A percentile compares a stretch with the other conserved stretches of the same genome.
These are phyloP conservation scores for Siniperca chuatsi DNA, from an alignment of 2,113 vertebrate genomes.

Conservation along the genomic window DNA sequence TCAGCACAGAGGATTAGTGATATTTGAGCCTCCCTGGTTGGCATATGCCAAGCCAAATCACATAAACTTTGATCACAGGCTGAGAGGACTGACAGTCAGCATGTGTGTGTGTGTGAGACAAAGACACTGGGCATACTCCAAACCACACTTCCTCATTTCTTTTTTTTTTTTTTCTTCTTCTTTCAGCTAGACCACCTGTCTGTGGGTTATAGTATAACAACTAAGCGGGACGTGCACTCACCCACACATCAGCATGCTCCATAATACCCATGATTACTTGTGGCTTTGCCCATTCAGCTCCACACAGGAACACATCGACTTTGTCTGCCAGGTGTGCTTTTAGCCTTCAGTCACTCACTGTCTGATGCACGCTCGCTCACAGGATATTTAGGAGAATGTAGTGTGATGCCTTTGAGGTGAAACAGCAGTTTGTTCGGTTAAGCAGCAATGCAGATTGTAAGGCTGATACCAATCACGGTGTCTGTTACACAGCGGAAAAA, in stretches of 20 bases:
- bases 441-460: conserved; percentile 11
- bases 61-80: conserved; percentile 63
- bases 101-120: conserved; percentile 50
- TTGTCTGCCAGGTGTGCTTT: conserved; percentile 77
- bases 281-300: conserved; percentile 74
- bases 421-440: conserved; percentile 31
- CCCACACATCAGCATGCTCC: conserved; percentile 65
- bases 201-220: conserved; percentile 69
- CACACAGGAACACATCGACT: conserved; percentile 54
- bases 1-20: conserved; percentile 53
- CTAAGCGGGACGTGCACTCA: conserved; percentile 55
- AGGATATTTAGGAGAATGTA: conserved; percentile 25
- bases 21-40: conserved; percentile 61
- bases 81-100: conserved; percentile 30
- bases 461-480: conserved; percentile 5
- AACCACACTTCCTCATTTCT: conserved; percentile 77
- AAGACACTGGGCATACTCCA: conserved; percentile 54
- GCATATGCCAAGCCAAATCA: conserved; percentile 71
- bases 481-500: background rate
- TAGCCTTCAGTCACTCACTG: conserved; percentile 34
- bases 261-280: conserved; percentile 79
- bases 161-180: conserved; percentile 40
- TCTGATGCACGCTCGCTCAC: conserved; percentile 15
- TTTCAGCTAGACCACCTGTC: conserved; percentile 81
- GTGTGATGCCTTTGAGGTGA: conserved; percentile 21